A percentile compares a stretch with the other conserved stretches of the same genome.
Conservation (phyloP, 2,113 vertebrate species). For the Calonectris borealis region DNA sequence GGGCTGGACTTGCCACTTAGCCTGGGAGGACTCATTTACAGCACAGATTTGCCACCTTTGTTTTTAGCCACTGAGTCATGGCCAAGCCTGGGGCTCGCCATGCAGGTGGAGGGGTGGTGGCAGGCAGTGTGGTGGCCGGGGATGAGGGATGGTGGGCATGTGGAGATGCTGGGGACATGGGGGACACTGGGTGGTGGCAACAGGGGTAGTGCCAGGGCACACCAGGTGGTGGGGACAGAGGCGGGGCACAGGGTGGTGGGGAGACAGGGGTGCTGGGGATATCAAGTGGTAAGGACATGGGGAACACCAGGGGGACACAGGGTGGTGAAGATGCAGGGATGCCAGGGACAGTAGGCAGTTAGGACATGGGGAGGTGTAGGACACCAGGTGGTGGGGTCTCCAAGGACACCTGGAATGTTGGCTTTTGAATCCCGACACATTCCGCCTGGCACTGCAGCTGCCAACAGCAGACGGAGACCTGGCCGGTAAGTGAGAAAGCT, state of each 20-base stretch:
- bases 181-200: neutral
- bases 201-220: too few relatives aligned
- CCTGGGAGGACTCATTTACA: neutral
- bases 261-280: neutral
- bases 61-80: neutral
- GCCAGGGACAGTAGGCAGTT: neutral
- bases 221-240: neutral
- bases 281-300: neutral
- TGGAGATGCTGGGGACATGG: neutral
- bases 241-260: too few relatives aligned
- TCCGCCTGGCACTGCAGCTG: neutral
- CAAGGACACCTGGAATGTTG: neutral
- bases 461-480: neutral
- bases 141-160: neutral
- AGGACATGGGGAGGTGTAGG: neutral
- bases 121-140: fast-evolving
- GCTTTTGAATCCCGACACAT: neutral
- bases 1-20: neutral
- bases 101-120: too few relatives aligned
- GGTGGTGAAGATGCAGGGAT: neutral
- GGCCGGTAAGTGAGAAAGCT: neutral
- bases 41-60: neutral
- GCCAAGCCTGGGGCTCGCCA: neutral
- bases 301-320: fast-evolving
- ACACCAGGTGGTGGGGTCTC: neutral